Evolutionary conservation across 1,140 invertebrate genomes (phyloP).

Genomic region (Solenopsis fugax): DNA sequence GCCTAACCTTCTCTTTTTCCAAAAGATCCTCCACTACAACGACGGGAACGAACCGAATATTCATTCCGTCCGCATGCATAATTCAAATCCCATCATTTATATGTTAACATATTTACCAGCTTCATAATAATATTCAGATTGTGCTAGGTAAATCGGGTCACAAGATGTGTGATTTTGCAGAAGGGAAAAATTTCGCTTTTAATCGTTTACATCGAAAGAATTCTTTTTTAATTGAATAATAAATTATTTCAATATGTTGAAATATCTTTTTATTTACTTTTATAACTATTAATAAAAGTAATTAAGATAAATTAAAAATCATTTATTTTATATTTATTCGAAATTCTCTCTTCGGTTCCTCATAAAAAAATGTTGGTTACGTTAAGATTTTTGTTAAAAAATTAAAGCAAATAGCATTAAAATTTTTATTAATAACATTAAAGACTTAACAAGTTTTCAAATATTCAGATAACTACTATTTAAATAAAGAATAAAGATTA

Average conservation of each 20-base stretch:
- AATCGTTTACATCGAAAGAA: neutral
- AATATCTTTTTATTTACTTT: neutral
- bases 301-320: neutral
- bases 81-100: slow-evolving; percentile 47
- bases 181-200: neutral
- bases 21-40: slow-evolving; percentile 11
- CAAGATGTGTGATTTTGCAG: neutral
- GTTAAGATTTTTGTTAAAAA: no score
- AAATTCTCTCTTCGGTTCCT: neutral
- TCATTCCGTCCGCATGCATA: slow-evolving; percentile 30
- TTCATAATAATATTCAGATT: slow-evolving; percentile 44
- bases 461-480: neutral
- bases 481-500: neutral
- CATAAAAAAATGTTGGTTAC: no score
- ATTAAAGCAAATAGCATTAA: neutral
- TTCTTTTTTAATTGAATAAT: neutral
- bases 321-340: neutral
- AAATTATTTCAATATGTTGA: neutral
- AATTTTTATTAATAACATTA: neutral
- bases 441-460: neutral
- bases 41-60: neutral
- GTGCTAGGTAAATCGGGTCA: neutral
- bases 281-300: neutral
- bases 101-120: slow-evolving; percentile 37
- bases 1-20: slow-evolving; percentile 56